phyloP scores from a whole-genome alignment of 2,888 invertebrate genomes.

The Camponotus fellah region DNA sequence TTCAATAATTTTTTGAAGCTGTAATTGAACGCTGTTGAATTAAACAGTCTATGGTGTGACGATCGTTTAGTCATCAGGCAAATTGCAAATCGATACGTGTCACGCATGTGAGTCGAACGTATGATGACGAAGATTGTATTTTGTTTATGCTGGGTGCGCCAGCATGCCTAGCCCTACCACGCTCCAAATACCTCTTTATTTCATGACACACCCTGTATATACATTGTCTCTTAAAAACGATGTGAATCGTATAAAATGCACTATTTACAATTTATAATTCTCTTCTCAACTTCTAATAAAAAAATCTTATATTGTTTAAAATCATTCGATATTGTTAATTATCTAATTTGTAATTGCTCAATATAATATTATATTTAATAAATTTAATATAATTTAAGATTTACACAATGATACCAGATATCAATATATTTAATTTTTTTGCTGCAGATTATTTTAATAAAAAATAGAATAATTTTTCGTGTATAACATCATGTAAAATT shows the following conservation, averaged over 20 bases:
- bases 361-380: not conserved
- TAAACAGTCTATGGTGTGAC: not conserved
- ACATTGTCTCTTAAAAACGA: slow-evolving; percentile 38
- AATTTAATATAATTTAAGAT: not conserved
- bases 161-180: slow-evolving; percentile 75
- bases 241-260: slow-evolving; percentile 39
- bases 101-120: slow-evolving; percentile 16
- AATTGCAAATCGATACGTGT: not conserved
- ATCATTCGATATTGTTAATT: not conserved
- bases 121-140: slow-evolving; percentile 51
- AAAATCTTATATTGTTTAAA: not conserved
- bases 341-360: not conserved
- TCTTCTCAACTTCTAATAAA: not conserved
- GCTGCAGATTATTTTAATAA: not conserved
- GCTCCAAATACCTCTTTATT: slow-evolving; percentile 78
- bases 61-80: not conserved
- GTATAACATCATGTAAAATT: not conserved
- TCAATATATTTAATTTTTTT: not conserved
- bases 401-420: not conserved
- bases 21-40: not conserved
- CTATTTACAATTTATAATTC: not conserved
- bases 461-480: not conserved
- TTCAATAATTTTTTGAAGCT: not conserved
- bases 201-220: slow-evolving; percentile 65
- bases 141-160: slow-evolving; percentile 73